These are phyloP conservation scores for Cyrtodaria siliqua DNA, from an alignment of 2,888 invertebrate genomes.

Conservation along the genomic window DNA sequence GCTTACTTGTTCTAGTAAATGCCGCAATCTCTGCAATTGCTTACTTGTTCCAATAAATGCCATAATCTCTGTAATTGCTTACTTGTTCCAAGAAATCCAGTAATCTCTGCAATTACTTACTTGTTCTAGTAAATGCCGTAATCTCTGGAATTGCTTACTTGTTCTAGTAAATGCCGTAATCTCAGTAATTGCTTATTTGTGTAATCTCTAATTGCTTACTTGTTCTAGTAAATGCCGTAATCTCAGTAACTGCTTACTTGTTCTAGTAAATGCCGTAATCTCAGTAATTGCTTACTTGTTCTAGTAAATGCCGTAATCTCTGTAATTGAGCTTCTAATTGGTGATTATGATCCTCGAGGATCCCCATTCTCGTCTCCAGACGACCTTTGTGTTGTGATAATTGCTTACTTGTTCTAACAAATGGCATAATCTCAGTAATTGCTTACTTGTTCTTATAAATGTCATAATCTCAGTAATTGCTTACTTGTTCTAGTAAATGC, in stretches of 20 bases:
- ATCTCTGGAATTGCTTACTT: constrained; percentile 87
- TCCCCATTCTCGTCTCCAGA: constrained; percentile 98
- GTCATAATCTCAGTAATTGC: constrained; percentile 92
- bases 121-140: too few species aligned
- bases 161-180: constrained; percentile 93
- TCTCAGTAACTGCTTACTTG: constrained; percentile 87
- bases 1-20: constrained; percentile 91
- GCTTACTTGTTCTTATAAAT: constrained; percentile 91
- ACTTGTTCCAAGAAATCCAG: too few species aligned
- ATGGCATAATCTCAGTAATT: constrained; percentile 93
- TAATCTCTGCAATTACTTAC: too few species aligned
- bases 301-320: constrained; percentile 93
- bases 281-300: constrained; percentile 88
- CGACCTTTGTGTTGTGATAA: constrained; percentile 97
- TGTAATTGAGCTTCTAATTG: constrained; percentile 98
- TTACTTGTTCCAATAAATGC: constrained; percentile 92
- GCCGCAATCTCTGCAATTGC: constrained; percentile 92
- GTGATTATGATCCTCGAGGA: constrained; percentile 98
- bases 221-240: too few species aligned
- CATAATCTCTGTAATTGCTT: constrained; percentile 91
- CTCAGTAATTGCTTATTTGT: too few species aligned
- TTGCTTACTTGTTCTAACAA: constrained; percentile 91
- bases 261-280: constrained; percentile 94
- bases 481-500: constrained; percentile 92
- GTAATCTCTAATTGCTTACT: background rate